Evolutionary conservation across 1,140 invertebrate species (phyloP).

Genomic region (Alviniconcha marisindica): DNA sequence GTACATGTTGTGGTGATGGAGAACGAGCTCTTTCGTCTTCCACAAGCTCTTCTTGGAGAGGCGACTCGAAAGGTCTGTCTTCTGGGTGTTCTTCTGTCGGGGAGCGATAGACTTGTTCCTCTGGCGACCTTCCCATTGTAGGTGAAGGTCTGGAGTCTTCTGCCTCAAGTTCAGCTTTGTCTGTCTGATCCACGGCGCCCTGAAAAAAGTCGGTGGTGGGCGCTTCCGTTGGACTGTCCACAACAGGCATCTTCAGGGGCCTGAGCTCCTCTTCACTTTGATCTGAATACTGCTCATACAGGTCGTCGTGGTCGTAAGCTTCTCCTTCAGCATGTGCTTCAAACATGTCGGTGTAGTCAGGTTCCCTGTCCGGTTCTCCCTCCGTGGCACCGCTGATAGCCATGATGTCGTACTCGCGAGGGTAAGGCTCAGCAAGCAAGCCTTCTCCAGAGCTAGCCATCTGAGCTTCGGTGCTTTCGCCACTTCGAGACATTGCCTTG

Average conservation of each 20-base stretch:
- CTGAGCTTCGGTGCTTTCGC: conserved; percentile 1
- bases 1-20: not conserved
- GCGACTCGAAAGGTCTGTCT: not conserved
- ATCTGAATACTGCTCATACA: conserved; percentile 30
- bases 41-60: conserved; percentile 18
- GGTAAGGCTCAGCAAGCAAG: conserved; percentile 9
- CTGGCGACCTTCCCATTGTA: conserved; percentile 16
- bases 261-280: conserved; percentile 32
- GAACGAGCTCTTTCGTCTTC: conserved; percentile 33
- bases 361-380: conserved; percentile 18
- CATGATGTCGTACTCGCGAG: conserved; percentile 36
- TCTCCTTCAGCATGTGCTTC: conserved; percentile 10
- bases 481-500: not conserved
- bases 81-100: conserved; percentile 19
- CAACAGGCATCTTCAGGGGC: conserved; percentile 36
- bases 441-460: conserved; percentile 21
- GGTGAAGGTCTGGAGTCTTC: conserved; percentile 22
- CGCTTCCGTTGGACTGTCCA: conserved; percentile 31
- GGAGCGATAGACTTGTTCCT: conserved; percentile 3
- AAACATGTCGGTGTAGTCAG: conserved; percentile 23
- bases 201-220: not conserved
- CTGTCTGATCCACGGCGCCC: not conserved
- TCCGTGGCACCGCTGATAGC: conserved; percentile 33
- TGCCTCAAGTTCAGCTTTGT: not conserved
- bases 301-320: conserved; percentile 25